Conservation (phyloP, 2,113 vertebrate genomes). For the Hiodon tergisus region DNA sequence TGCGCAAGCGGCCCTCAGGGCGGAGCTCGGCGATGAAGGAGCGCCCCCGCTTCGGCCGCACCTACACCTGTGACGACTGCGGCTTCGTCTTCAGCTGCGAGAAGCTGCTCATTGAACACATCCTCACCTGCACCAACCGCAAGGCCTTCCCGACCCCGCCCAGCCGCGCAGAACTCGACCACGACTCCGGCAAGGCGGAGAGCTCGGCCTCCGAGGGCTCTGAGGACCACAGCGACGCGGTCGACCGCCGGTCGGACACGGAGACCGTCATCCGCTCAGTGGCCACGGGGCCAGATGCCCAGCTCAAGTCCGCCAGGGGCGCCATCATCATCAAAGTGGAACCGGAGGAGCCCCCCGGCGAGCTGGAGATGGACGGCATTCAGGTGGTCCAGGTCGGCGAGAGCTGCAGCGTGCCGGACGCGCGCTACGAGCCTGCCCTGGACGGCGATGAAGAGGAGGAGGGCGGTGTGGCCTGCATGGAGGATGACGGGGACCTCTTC, state of each 20-base stretch:
- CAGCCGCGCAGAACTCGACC: slow-evolving; percentile 60
- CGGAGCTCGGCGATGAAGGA: slow-evolving; percentile 78
- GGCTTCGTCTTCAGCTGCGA: slow-evolving; percentile 98
- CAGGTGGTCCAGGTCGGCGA: slow-evolving; percentile 77
- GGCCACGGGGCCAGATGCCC: slow-evolving; percentile 65
- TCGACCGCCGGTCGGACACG: slow-evolving; percentile 50
- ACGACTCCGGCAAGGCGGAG: slow-evolving; percentile 75
- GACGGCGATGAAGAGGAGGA: slow-evolving; percentile 59
- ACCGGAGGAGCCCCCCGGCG: slow-evolving; percentile 67
- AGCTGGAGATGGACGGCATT: slow-evolving; percentile 71
- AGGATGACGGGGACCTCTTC: slow-evolving; percentile 57
- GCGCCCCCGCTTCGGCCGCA: slow-evolving; percentile 87
- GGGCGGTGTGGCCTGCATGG: slow-evolving; percentile 61
- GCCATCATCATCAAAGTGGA: slow-evolving; percentile 83
- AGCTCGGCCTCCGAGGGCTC: slow-evolving; percentile 70
- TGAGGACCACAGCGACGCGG: slow-evolving; percentile 66
- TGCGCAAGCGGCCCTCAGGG: slow-evolving; percentile 73
- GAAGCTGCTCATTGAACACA: slow-evolving; percentile 89
- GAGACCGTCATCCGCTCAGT: slow-evolving; percentile 51
- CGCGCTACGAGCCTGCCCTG: slow-evolving; percentile 23
- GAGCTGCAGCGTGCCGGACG: slow-evolving; percentile 45
- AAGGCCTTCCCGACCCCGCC: slow-evolving; percentile 74
- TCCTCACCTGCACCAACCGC: slow-evolving; percentile 89
- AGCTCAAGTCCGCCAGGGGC: slow-evolving; percentile 65
- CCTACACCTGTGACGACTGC: slow-evolving; percentile 95